Evolutionary conservation across 1,140 invertebrate genomes (phyloP), one percentile per base, ranked within the genome.

Genomic region (Solen grandis): DNA sequence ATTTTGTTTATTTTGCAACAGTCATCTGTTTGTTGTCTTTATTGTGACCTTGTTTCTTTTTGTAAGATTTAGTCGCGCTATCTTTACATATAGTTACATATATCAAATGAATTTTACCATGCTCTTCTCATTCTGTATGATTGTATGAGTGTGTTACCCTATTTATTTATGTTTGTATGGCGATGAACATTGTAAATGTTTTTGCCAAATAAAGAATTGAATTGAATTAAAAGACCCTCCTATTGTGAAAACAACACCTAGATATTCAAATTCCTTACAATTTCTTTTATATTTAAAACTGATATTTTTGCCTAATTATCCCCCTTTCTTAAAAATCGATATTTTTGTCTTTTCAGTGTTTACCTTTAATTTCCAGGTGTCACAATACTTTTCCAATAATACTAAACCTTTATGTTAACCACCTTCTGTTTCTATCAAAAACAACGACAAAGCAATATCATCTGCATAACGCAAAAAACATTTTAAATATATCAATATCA

Each of bases 401-500:
- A 60, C 25, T 73, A 73, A 60, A 36, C 22, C 31, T 25, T 59
- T 57, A 27, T 73, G 70, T 14, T 60, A 22, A 31, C 41, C 70
- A n/a, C 8, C 13, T 14, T 10, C 5, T 38, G 38, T 59, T 10
- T 73, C 19, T 13, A 35, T 29, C 14, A 72, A 33, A 14, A n/a
- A n/a, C n/a, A n/a, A n/a, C n/a, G n/a, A n/a, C n/a, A 57, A 29
- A 29, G 57, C 69, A 55, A 72, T 72, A 60, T 73, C 54, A 73
- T 57, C 38, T 73, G 60, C 27, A 73, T 60, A 5, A 22, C 13
- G 13, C 22, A 73, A 16, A 35, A 60, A 73, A 25, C 22, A n/a
- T n/a, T n/a, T n/a, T n/a, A n/a, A n/a, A n/a, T n/a, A n/a, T n/a
- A n/a, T n/a, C n/a, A n/a, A n/a, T n/a, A n/a, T n/a, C n/a, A n/a